Conservation (phyloP, 1,140 invertebrate genomes). For the Leptopilina boulardi region DNA sequence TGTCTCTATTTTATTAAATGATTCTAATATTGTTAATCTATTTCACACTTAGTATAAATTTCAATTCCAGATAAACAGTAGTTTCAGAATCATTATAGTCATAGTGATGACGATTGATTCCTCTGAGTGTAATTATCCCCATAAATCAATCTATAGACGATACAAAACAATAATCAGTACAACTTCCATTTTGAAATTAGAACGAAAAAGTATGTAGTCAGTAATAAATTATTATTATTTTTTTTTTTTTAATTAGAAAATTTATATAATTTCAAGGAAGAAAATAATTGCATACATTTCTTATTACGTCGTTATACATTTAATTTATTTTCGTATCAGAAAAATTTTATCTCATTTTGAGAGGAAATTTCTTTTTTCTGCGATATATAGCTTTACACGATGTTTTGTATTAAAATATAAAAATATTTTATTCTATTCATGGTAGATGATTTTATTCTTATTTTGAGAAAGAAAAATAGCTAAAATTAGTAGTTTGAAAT, state of each 20-base stretch:
- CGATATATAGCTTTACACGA: no score
- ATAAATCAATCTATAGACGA: neutral
- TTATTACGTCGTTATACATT: neutral
- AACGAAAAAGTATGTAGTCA: neutral
- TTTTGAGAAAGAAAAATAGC: no score
- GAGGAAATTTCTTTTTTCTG: no score
- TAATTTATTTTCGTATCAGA: no score
- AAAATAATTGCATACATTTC: slow-evolving; percentile 1
- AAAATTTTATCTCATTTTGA: no score
- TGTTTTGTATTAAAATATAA: no score
- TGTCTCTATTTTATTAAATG: neutral
- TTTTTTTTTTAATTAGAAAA: neutral
- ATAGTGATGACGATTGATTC: neutral
- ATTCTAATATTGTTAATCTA: neutral
- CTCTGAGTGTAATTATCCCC: neutral
- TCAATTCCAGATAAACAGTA: neutral
- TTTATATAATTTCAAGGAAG: neutral
- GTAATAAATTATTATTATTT: neutral
- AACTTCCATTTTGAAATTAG: neutral
- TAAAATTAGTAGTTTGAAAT: no score
- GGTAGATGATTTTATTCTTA: no score
- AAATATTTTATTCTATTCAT: no score
- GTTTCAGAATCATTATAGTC: neutral
- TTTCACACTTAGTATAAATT: neutral
- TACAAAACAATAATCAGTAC: neutral